phyloP scores from a whole-genome alignment of 2,888 invertebrate genomes.

The Drosophila picticornis region DNA sequence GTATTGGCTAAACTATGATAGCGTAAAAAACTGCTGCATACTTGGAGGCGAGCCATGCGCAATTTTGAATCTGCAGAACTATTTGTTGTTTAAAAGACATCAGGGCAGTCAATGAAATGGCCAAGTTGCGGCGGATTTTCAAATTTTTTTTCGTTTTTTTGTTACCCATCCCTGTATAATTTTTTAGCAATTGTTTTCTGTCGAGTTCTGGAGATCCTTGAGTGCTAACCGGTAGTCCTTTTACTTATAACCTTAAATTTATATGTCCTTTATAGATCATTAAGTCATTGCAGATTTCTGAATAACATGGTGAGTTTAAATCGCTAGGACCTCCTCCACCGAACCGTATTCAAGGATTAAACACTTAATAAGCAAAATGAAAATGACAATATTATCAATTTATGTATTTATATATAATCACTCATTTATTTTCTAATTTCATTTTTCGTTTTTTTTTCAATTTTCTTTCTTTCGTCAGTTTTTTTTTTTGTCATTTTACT shows the following conservation, averaged over 20 bases:
- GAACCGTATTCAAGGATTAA: neutral
- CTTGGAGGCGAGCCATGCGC: neutral
- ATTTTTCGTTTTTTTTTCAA: conserved; percentile 31
- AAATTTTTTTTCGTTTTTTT: neutral
- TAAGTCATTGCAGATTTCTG: neutral
- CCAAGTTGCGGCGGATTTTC: neutral
- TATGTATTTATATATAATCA: conserved; percentile 69
- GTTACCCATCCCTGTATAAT: neutral
- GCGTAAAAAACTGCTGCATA: neutral
- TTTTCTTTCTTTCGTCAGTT: conserved; percentile 26
- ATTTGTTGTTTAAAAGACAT: neutral
- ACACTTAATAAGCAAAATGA: neutral
- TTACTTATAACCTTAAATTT: neutral
- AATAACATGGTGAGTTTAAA: neutral
- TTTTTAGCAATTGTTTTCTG: neutral
- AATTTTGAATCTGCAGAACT: neutral
- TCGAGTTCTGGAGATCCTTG: neutral
- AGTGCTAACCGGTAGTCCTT: neutral
- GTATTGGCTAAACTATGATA: neutral
- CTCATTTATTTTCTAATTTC: conserved; percentile 72
- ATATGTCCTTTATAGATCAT: neutral
- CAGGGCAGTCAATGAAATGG: neutral
- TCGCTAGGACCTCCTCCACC: neutral
- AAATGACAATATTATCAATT: conserved; percentile 26
- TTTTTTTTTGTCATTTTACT: conserved; percentile 45